phyloP scores from a whole-genome alignment of 2,888 invertebrate genomes.

The Apeira syringaria region DNA sequence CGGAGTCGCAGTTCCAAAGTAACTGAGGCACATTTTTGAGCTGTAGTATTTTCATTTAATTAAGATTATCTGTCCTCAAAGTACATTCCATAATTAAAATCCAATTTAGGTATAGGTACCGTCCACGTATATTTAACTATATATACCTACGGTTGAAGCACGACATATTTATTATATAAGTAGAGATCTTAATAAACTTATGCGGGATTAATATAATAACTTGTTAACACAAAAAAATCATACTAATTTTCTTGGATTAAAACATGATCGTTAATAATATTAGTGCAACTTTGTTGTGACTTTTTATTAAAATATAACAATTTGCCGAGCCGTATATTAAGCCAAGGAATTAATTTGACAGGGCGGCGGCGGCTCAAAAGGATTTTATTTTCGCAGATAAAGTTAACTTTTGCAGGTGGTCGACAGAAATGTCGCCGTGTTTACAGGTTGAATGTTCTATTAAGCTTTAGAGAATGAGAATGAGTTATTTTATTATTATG shows the following conservation, averaged over 20 bases:
- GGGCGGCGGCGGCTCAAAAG: conserved; percentile 39
- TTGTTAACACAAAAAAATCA: conserved; percentile 24
- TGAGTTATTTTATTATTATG: too few species aligned
- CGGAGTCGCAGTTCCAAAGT: too few species aligned
- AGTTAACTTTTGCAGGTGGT: background rate
- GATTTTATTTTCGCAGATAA: conserved; percentile 11
- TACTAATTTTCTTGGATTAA: conserved; percentile 47
- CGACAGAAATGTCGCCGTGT: background rate
- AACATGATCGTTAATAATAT: conserved; percentile 51
- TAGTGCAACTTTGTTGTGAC: conserved; percentile 57
- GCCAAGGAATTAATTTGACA: conserved; percentile 57
- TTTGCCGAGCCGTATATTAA: conserved; percentile 56
- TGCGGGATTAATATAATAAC: conserved; percentile 4
- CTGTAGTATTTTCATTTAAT: too few species aligned
- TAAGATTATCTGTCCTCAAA: too few species aligned
- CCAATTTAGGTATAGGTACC: too few species aligned
- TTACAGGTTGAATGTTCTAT: background rate
- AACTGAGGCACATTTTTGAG: too few species aligned
- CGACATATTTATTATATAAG: too few species aligned
- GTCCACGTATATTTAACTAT: too few species aligned
- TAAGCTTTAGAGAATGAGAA: background rate
- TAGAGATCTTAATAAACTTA: conserved; percentile 16
- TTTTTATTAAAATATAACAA: conserved; percentile 43
- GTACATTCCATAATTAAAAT: too few species aligned
- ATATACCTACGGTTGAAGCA: too few species aligned